phyloP scores from a whole-genome alignment of 2,888 invertebrate genomes.

The Andrena haemorrhoa region DNA sequence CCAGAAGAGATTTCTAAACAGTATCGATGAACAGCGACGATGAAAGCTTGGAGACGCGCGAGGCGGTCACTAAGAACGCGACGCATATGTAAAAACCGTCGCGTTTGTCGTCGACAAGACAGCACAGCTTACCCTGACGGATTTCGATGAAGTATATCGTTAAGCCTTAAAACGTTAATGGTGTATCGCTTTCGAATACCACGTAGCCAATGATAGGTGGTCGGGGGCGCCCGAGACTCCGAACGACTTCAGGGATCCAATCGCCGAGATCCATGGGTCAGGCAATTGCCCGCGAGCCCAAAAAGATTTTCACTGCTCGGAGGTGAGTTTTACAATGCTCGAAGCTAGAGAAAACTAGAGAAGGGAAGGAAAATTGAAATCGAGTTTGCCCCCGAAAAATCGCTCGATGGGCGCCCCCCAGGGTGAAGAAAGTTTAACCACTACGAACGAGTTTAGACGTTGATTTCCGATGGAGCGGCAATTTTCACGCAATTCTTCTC shows the following conservation, averaged over 20 bases:
- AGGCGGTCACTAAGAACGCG: constrained; percentile 29
- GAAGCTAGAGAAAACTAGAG: no score
- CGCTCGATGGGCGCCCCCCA: constrained; percentile 42
- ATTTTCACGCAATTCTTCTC: constrained; percentile 56
- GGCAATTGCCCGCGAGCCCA: not conserved
- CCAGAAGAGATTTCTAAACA: not conserved
- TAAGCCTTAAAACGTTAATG: constrained; percentile 77
- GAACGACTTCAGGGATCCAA: constrained; percentile 19
- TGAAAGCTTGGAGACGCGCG: constrained; percentile 22
- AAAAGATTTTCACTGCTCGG: no score
- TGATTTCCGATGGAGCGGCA: constrained; percentile 77
- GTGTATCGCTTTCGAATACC: constrained; percentile 83
- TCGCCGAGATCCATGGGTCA: not conserved
- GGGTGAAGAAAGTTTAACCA: constrained; percentile 63
- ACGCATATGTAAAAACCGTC: constrained; percentile 57
- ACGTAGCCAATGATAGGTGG: constrained; percentile 81
- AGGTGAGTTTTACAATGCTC: not conserved
- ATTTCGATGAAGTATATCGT: constrained; percentile 55
- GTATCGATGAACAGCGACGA: constrained; percentile 7
- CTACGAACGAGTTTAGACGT: constrained; percentile 71
- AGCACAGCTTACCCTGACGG: constrained; percentile 42
- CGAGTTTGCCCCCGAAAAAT: constrained; percentile 5
- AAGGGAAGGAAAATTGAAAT: not conserved
- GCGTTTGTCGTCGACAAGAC: constrained; percentile 58
- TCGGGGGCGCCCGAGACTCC: constrained; percentile 54